A percentile compares a stretch with the other conserved stretches of the same genome.
Evolutionary conservation across 2,888 invertebrate species (phyloP).

Genomic region (Cataglyphis albicans): DNA sequence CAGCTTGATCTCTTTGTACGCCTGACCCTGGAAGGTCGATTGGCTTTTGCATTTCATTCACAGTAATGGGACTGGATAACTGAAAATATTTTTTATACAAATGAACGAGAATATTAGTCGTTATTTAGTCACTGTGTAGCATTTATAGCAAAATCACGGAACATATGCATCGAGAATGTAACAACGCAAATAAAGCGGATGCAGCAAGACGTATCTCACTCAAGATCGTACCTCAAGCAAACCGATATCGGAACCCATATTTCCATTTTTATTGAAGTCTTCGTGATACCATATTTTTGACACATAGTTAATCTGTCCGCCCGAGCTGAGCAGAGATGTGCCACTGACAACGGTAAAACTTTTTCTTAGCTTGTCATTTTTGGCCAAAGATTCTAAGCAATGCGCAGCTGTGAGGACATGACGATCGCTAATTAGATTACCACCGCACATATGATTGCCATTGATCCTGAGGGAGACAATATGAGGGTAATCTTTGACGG

Average conservation of each 20-base stretch:
- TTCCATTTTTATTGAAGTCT: neutral
- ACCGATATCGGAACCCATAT: neutral
- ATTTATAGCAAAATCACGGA: neutral
- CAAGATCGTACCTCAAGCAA: neutral
- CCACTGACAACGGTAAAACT: neutral
- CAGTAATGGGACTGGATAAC: slow-evolving; percentile 6
- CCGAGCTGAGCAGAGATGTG: neutral
- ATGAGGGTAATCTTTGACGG: neutral
- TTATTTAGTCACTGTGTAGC: neutral
- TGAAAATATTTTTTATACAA: slow-evolving; percentile 34
- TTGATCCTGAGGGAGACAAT: neutral
- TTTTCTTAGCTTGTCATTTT: rapidly evolving
- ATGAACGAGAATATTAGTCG: neutral
- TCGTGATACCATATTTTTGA: neutral
- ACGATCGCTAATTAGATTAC: neutral
- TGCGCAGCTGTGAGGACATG: slow-evolving; percentile 36
- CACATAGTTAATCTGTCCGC: neutral
- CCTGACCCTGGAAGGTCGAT: neutral
- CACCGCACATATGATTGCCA: slow-evolving; percentile 21
- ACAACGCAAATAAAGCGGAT: too few species aligned
- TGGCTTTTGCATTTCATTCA: neutral
- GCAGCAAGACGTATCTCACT: too few species aligned
- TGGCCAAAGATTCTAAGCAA: neutral
- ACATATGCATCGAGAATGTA: neutral
- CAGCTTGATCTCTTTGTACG: neutral